These are phyloP conservation scores for Lasioglossum vierecki DNA, from an alignment of 2,888 invertebrate genomes.

Conservation along the genomic window DNA sequence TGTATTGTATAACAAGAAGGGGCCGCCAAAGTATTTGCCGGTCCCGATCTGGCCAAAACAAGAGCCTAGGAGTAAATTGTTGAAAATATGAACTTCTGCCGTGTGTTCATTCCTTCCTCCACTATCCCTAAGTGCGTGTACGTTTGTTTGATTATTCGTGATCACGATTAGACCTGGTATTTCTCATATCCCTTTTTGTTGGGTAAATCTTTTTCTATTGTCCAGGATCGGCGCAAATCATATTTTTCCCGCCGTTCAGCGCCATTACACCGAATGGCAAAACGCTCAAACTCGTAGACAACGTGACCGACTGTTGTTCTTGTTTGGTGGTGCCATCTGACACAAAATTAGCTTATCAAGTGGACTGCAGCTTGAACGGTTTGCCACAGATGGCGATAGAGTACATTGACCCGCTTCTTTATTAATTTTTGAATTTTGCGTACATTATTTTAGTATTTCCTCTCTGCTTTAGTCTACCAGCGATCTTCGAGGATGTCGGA, in stretches of 20 bases:
- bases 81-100: constrained; percentile 68
- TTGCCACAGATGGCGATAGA: not conserved
- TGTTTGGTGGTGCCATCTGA: not conserved
- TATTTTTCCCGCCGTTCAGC: not conserved
- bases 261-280: not conserved
- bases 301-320: not conserved
- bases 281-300: not conserved
- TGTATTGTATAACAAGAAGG: constrained; percentile 77
- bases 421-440: no score
- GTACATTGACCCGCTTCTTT: not conserved
- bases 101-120: constrained; percentile 50
- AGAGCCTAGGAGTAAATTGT: constrained; percentile 79
- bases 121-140: not conserved
- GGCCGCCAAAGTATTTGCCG: constrained; percentile 65
- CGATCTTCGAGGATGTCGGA: not conserved
- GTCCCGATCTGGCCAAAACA: constrained; percentile 76
- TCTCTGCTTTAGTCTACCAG: not conserved
- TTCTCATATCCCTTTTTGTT: not conserved
- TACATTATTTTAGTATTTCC: not conserved
- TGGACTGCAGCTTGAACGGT: not conserved
- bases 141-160: not conserved
- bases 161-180: not conserved
- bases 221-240: not conserved
- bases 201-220: not conserved
- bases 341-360: not conserved